Percentiles rank a stretch among this genome's conserved stretches.
phyloP scores from a whole-genome alignment of 2,113 vertebrate species.

The Myocastor coypus region DNA sequence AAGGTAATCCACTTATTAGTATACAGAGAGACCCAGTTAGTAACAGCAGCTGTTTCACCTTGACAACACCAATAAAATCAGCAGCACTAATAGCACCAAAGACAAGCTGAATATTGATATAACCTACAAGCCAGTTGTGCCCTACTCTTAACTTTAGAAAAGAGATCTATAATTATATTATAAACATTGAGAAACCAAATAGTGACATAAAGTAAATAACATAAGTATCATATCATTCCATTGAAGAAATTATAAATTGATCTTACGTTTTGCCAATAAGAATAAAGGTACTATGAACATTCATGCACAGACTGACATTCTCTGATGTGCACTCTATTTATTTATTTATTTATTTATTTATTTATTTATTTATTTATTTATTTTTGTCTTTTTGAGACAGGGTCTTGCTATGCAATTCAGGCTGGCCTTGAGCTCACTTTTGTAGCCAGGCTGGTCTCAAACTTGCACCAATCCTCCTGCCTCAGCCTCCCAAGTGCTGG shows the following conservation, averaged over 20 bases:
- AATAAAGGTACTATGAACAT: conserved; percentile 32
- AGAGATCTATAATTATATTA: background rate
- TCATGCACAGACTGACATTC: background rate
- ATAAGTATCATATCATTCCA: background rate
- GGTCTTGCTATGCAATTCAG: too few species aligned
- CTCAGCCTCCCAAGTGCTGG: too few species aligned
- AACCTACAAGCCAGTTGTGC: background rate
- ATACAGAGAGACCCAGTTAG: background rate
- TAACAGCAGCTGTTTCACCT: background rate
- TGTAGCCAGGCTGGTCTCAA: too few species aligned
- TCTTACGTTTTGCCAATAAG: background rate
- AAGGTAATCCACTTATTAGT: background rate
- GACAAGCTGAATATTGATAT: background rate
- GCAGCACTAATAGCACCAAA: background rate
- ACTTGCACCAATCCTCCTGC: too few species aligned
- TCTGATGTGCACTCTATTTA: background rate
- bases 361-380: too few species aligned
- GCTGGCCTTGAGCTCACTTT: too few species aligned
- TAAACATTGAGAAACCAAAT: background rate
- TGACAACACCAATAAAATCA: background rate
- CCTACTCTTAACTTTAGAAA: background rate
- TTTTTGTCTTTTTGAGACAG: too few species aligned
- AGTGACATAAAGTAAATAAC: background rate
- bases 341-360: too few species aligned
- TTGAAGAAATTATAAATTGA: background rate